These are phyloP conservation scores for Sinopyrophorus schimmeli DNA, from an alignment of 2,888 invertebrate species.

Conservation along the genomic window DNA sequence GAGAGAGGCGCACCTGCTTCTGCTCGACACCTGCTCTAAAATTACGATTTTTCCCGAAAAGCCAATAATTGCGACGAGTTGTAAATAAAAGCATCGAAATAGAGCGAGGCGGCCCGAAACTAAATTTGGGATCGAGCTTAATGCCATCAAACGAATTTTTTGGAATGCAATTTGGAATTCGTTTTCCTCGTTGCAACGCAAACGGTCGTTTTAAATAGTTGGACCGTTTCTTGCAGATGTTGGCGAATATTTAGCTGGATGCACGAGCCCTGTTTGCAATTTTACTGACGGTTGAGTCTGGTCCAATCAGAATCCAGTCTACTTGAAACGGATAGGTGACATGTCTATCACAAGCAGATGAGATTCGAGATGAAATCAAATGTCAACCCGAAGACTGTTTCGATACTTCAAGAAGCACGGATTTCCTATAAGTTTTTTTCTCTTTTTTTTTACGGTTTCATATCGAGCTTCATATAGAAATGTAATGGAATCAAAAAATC, in stretches of 20 bases:
- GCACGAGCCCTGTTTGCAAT: conserved; percentile 37
- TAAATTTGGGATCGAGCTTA: conserved; percentile 22
- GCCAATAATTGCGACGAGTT: no score
- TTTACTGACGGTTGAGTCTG: conserved; percentile 41
- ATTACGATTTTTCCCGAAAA: not conserved
- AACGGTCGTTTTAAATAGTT: conserved; percentile 8
- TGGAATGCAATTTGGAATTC: conserved; percentile 37
- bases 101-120: conserved; percentile 10
- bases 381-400: conserved; percentile 33
- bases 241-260: conserved; percentile 30
- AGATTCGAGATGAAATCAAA: conserved; percentile 39
- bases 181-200: conserved; percentile 28
- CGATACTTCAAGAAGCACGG: conserved; percentile 7
- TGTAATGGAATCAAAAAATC: no score
- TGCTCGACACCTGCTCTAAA: conserved; percentile 32
- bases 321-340: conserved; percentile 43
- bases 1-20: conserved; percentile 37
- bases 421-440: conserved; percentile 4
- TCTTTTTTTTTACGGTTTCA: no score
- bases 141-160: conserved; percentile 35
- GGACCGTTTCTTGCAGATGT: conserved; percentile 29
- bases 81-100: conserved; percentile 5
- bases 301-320: conserved; percentile 42
- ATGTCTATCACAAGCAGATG: conserved; percentile 39
- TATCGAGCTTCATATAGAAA: no score